A percentile compares a stretch with the other conserved stretches of the same genome.
Evolutionary conservation across 2,888 invertebrate species (phyloP).

Genomic region (Cotesia congregata): DNA sequence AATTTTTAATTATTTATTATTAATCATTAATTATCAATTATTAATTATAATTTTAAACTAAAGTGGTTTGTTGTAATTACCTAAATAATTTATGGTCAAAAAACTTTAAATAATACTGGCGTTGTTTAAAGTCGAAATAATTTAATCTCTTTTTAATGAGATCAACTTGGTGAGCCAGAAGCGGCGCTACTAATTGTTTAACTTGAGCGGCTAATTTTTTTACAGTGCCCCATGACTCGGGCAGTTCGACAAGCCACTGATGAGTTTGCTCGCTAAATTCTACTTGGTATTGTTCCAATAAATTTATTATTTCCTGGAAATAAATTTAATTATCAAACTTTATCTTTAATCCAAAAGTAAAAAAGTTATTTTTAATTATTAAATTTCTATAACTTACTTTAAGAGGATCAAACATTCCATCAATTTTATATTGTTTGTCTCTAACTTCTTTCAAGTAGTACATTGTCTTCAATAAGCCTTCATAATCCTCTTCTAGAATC

Average conservation of each 20-base stretch:
- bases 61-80: conserved; percentile 56
- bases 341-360: conserved; percentile 4
- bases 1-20: neutral
- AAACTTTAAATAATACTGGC: conserved; percentile 84
- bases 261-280: conserved; percentile 83
- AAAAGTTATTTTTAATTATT: neutral
- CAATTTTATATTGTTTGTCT: conserved; percentile 84
- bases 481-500: conserved; percentile 87
- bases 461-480: conserved; percentile 86
- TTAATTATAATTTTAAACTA: neutral
- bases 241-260: conserved; percentile 79
- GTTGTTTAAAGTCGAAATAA: conserved; percentile 84
- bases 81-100: conserved; percentile 71
- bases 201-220: conserved; percentile 87
- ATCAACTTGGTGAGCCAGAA: conserved; percentile 90
- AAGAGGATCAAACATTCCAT: conserved; percentile 91
- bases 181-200: conserved; percentile 88
- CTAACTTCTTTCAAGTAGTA: conserved; percentile 83
- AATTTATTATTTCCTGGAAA: conserved; percentile 80
- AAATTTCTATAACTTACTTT: conserved; percentile 65
- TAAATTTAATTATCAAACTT: neutral
- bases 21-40: neutral
- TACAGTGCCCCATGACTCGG: conserved; percentile 88
- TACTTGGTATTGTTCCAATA: conserved; percentile 88
- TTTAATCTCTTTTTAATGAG: conserved; percentile 86